phyloP scores from a whole-genome alignment of 2,113 vertebrate genomes.

The Leucopsar rothschildi region DNA sequence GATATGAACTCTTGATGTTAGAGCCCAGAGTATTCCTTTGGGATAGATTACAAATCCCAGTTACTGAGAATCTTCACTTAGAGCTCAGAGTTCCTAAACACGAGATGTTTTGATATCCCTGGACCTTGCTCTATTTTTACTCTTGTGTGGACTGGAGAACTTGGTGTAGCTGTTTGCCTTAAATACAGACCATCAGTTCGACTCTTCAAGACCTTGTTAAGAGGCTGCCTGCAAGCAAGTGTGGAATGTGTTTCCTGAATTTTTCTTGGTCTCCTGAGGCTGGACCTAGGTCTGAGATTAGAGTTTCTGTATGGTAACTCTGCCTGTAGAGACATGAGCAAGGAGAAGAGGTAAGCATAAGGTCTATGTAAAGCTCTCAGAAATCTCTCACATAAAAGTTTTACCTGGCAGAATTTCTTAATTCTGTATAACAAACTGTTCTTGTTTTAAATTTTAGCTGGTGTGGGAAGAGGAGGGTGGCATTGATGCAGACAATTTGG shows the following conservation, averaged over 20 bases:
- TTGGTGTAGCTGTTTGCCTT: neutral
- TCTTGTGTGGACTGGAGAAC: neutral
- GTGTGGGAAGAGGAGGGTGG: neutral
- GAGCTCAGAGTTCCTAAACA: neutral
- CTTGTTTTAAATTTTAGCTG: neutral
- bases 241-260: neutral
- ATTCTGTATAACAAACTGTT: neutral
- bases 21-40: neutral
- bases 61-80: neutral
- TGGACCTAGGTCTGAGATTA: neutral
- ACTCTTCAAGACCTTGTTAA: neutral
- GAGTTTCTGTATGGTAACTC: neutral
- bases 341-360: neutral
- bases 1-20: neutral
- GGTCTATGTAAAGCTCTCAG: neutral
- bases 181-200: neutral
- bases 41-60: neutral
- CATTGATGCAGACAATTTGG: neutral
- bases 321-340: neutral
- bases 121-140: neutral
- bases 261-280: neutral
- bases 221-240: neutral
- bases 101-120: neutral
- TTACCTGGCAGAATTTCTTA: neutral
- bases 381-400: neutral